Evolutionary conservation across 2,113 vertebrate species (phyloP).

Genomic region (Cyprinodon brontotheroides): DNA sequence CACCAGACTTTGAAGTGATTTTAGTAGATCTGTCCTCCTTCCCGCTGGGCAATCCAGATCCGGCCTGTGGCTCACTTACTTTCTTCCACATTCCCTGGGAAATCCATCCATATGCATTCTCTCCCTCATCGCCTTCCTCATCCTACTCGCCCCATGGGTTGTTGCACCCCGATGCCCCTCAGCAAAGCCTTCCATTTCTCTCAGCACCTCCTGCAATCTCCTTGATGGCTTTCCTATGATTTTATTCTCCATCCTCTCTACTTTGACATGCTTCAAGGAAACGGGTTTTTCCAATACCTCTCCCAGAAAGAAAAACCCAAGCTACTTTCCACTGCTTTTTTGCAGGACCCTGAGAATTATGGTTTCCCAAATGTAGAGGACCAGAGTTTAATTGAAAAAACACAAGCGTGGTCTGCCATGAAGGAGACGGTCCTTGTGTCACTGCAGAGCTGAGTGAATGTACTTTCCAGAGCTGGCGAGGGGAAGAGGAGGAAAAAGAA

Average conservation of each 20-base stretch:
- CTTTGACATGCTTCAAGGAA: slow-evolving; percentile 57
- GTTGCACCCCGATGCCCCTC: slow-evolving; percentile 32
- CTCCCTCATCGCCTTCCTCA: slow-evolving; percentile 57
- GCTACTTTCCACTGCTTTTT: slow-evolving; percentile 83
- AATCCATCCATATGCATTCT: slow-evolving; percentile 73
- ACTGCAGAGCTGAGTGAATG: slow-evolving; percentile 76
- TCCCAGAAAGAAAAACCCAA: slow-evolving; percentile 75
- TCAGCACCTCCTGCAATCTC: slow-evolving; percentile 51
- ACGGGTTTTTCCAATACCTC: slow-evolving; percentile 72
- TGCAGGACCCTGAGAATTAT: slow-evolving; percentile 81
- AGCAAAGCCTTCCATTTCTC: slow-evolving; percentile 40
- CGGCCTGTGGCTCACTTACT: slow-evolving; percentile 62
- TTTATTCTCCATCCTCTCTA: slow-evolving; percentile 45
- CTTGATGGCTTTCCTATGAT: slow-evolving; percentile 35
- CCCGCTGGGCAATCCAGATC: slow-evolving; percentile 72
- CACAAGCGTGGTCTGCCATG: slow-evolving; percentile 78
- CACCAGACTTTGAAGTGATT: slow-evolving; percentile 82
- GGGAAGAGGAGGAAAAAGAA: slow-evolving; percentile 54
- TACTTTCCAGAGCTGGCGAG: slow-evolving; percentile 81
- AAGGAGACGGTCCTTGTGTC: slow-evolving; percentile 80
- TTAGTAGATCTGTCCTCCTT: slow-evolving; percentile 68
- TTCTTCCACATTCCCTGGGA: slow-evolving; percentile 72
- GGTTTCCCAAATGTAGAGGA: slow-evolving; percentile 82
- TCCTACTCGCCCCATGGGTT: slow-evolving; percentile 39
- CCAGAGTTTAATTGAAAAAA: slow-evolving; percentile 83